Evolutionary conservation across 2,888 invertebrate genomes (phyloP), one percentile per base, ranked within the genome.

Genomic region (Gymnocheta viridis): DNA sequence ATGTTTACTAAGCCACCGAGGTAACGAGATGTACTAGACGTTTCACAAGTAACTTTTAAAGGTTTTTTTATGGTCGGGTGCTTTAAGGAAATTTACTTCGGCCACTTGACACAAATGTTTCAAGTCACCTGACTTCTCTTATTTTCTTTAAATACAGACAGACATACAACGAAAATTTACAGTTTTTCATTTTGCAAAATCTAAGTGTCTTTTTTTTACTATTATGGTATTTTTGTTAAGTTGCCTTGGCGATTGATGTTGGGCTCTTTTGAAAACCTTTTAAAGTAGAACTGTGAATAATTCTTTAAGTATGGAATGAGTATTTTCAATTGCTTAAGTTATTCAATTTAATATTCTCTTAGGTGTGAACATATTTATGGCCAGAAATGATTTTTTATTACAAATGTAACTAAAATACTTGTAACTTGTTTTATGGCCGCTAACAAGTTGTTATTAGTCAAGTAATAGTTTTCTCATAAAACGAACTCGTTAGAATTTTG

Each of bases 11-110:
- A 49, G 49, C n/a, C 19, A 14, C 9, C 9, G 9, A 24, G 38
- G 9, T 38, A 41, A 29, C 6, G 10, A 62, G 60, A 54, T 5
- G 1, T 27, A 27, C 12, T 38, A 29, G n/a, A n/a, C n/a, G n/a
- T n/a, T n/a, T n/a, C n/a, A n/a, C n/a, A n/a, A n/a, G n/a, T n/a
- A n/a, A n/a, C n/a, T n/a, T n/a, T n/a, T n/a, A n/a, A n/a, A n/a
- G n/a, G n/a, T 17, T 32, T 67, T 51, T 78, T 77, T 81, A 72
- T 81, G 77, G 80, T 67, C 72, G 81, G 80, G 67, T 84, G 77
- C 67, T 77, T 73, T 73, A 80, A 67, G 78, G 44, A 79, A 80
- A 80, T 81, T 77, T 77, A 77, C 80, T 84, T 66, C 32, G 70
- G 80, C 80, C 83, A 80, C 80, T 83, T 80, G 82, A 76, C 69